phyloP scores from a whole-genome alignment of 2,888 invertebrate species.

The Ophion slaviceki region DNA sequence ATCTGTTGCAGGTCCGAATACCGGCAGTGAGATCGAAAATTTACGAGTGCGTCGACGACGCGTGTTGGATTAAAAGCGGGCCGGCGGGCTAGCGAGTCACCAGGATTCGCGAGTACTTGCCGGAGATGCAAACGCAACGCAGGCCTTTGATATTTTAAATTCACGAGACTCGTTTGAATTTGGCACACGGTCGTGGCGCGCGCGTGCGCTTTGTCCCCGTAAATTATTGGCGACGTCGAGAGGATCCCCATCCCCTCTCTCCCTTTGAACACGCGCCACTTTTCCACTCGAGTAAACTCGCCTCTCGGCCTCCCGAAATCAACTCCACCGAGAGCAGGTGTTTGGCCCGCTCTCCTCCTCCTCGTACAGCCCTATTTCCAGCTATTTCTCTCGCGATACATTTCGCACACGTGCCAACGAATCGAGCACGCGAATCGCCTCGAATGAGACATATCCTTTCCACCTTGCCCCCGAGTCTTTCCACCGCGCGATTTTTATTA shows the following conservation, averaged over 20 bases:
- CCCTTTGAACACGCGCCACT: too few relatives aligned
- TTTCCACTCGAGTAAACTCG: too few relatives aligned
- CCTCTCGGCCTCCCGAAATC: too few relatives aligned
- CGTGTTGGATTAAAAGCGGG: not conserved
- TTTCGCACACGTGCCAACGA: constrained; percentile 44
- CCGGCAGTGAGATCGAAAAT: constrained; percentile 38
- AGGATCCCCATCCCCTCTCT: too few relatives aligned
- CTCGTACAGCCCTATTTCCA: not conserved
- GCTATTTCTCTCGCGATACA: not conserved
- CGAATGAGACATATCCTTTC: not conserved
- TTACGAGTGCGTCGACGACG: constrained; percentile 15
- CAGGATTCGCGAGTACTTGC: not conserved
- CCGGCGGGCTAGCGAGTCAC: not conserved
- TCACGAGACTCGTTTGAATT: not conserved
- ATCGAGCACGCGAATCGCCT: not conserved
- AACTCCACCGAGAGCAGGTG: too few relatives aligned
- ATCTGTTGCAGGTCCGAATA: constrained; percentile 55
- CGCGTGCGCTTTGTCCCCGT: not conserved
- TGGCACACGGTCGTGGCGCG: not conserved
- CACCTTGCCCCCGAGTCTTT: not conserved
- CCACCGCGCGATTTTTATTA: not conserved
- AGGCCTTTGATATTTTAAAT: not conserved
- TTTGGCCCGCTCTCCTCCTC: not conserved
- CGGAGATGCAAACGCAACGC: not conserved
- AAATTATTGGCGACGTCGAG: not conserved